Percentiles rank a stretch among this genome's conserved stretches.
These are phyloP conservation scores for Tipula vernalis DNA, from an alignment of 2,888 invertebrate species.

Conservation along the genomic window DNA sequence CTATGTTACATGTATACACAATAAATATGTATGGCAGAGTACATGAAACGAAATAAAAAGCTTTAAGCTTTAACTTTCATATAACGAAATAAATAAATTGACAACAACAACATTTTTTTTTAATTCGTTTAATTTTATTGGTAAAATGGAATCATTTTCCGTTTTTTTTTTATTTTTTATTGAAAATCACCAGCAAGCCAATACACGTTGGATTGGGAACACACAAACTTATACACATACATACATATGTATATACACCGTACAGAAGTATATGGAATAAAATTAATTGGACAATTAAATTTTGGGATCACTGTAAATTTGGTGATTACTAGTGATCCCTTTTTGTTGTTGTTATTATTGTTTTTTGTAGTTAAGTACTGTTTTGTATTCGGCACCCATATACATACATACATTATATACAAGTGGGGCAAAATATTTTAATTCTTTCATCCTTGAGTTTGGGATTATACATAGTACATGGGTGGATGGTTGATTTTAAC, in stretches of 20 bases:
- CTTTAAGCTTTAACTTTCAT: background rate
- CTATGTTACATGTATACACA: background rate
- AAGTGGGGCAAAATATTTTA: background rate
- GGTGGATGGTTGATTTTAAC: background rate
- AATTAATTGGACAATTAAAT: slow-evolving; percentile 4
- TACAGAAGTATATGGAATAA: background rate
- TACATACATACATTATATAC: background rate
- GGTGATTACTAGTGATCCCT: slow-evolving; percentile 4
- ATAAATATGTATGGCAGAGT: background rate
- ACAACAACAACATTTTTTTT: background rate
- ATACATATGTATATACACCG: too few species aligned
- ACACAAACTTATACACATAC: too few species aligned
- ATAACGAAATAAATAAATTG: background rate
- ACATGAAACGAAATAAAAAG: background rate
- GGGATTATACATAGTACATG: background rate
- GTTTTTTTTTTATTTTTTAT: background rate
- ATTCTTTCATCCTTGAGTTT: background rate
- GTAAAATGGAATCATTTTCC: background rate
- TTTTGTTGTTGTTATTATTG: background rate
- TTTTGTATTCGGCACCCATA: background rate
- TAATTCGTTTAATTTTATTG: background rate
- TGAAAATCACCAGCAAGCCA: background rate
- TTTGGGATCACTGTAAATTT: slow-evolving; percentile 4
- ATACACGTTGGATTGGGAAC: background rate
- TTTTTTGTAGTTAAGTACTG: background rate